These are phyloP conservation scores for Acheta domesticus DNA, from an alignment of 2,888 invertebrate species.

Conservation along the genomic window DNA sequence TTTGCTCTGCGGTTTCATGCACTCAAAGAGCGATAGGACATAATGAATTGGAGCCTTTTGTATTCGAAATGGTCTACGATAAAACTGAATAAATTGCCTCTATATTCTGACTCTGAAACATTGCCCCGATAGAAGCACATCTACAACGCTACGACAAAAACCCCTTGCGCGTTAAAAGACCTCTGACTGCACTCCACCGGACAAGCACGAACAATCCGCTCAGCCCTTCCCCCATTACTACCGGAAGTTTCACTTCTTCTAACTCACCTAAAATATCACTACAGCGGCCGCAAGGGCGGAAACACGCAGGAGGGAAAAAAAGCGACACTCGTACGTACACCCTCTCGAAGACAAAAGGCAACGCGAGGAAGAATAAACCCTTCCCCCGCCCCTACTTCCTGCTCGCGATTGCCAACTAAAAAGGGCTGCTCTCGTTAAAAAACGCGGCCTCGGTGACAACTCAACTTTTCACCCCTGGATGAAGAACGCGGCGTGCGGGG, in stretches of 20 bases:
- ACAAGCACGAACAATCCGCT: background rate
- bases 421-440: background rate
- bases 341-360: background rate
- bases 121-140: no score
- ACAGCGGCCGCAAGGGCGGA: background rate
- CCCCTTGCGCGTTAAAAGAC: no score
- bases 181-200: no score
- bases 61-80: no score
- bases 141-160: no score
- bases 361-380: background rate
- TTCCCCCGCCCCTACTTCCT: background rate
- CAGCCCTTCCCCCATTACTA: background rate
- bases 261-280: slow-evolving; percentile 18
- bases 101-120: no score
- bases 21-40: no score
- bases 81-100: no score
- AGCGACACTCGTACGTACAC: background rate
- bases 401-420: background rate
- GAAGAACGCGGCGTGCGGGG: background rate
- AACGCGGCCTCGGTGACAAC: background rate
- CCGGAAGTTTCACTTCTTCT: background rate
- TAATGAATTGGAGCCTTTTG: no score
- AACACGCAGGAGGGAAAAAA: background rate
- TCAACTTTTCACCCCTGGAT: background rate
- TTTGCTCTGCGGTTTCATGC: no score